A percentile compares a stretch with the other conserved stretches of the same genome.
Conservation (phyloP, 2,113 vertebrate species). For the Mormoops blainvillei region DNA sequence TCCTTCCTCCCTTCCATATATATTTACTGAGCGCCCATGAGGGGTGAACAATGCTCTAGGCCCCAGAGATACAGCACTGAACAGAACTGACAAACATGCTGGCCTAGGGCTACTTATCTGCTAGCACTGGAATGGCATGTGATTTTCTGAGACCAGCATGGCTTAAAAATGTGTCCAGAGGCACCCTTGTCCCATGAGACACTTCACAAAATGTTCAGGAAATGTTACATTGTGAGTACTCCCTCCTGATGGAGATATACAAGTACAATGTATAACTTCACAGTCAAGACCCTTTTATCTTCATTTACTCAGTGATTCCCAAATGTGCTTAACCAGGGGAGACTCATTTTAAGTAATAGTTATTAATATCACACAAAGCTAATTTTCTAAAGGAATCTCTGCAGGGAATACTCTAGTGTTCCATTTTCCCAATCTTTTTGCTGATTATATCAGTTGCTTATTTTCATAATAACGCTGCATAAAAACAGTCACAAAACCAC, state of each 20-base stretch:
- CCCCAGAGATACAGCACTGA: neutral
- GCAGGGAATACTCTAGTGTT: conserved; percentile 2
- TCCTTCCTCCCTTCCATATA: neutral
- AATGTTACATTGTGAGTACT: neutral
- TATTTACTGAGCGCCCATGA: neutral
- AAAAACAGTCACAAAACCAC: conserved; percentile 16
- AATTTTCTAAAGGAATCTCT: conserved; percentile 38
- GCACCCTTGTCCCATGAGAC: neutral
- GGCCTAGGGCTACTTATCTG: neutral
- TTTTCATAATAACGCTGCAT: conserved; percentile 41
- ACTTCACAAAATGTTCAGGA: neutral
- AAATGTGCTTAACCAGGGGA: conserved; percentile 16
- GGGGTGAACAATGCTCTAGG: neutral
- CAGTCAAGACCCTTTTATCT: conserved; percentile 29
- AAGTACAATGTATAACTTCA: neutral
- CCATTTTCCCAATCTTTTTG: conserved; percentile 18
- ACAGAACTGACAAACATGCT: neutral
- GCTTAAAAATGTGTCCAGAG: neutral
- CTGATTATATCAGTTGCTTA: conserved; percentile 1
- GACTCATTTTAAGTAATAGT: conserved; percentile 22
- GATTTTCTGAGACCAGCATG: neutral
- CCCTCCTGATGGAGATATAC: neutral
- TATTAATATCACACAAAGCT: conserved; percentile 38
- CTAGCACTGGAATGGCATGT: neutral
- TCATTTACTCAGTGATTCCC: conserved; percentile 26